Conservation (phyloP, 2,113 vertebrate genomes). For the Uropsilus gracilis region DNA sequence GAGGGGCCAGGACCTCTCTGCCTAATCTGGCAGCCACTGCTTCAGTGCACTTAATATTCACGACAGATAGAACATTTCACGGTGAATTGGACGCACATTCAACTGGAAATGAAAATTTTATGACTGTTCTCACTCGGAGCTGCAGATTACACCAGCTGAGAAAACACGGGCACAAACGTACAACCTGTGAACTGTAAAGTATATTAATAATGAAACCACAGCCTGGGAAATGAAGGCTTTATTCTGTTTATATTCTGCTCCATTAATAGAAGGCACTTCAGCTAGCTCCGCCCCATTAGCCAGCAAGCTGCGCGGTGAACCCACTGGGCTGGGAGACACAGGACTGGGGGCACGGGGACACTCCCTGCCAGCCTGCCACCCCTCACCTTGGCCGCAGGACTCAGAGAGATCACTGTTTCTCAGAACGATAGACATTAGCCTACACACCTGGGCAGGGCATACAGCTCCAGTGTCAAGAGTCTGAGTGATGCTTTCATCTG, state of each 20-base stretch:
- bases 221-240: conserved; percentile 89
- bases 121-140: conserved; percentile 87
- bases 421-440: neutral
- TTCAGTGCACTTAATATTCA: conserved; percentile 88
- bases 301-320: conserved; percentile 75
- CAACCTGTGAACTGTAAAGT: conserved; percentile 91
- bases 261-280: conserved; percentile 86
- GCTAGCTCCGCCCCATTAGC: conserved; percentile 88
- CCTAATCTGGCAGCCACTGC: conserved; percentile 78
- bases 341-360: neutral
- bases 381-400: neutral
- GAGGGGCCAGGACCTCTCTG: conserved; percentile 62
- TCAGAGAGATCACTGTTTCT: neutral
- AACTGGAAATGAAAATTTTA: conserved; percentile 91
- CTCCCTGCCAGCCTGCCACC: rapidly evolving
- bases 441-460: neutral
- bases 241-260: conserved; percentile 91
- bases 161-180: conserved; percentile 88
- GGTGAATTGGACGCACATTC: conserved; percentile 89
- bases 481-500: neutral
- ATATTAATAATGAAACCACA: conserved; percentile 91
- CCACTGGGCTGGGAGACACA: neutral
- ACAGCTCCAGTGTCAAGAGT: rapidly evolving
- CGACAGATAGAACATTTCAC: conserved; percentile 90
- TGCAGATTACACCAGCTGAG: conserved; percentile 89